Conservation (phyloP, 2,113 vertebrate genomes). For the Merops nubicus region DNA sequence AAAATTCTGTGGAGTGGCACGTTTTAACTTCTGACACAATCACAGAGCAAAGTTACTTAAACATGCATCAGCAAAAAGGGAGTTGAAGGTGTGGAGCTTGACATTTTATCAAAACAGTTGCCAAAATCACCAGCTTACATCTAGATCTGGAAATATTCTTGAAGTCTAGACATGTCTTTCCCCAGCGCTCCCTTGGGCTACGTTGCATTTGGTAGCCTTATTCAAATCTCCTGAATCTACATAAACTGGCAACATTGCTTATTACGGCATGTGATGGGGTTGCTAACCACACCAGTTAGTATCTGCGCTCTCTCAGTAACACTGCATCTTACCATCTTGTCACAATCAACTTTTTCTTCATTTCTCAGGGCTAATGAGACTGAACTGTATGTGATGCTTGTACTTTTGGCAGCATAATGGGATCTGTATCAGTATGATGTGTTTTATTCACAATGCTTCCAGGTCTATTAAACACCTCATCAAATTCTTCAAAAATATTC, state of each 20-base stretch:
- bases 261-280: background rate
- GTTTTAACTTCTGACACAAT: background rate
- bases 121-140: background rate
- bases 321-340: constrained; percentile 33
- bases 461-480: constrained; percentile 70
- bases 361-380: constrained; percentile 55
- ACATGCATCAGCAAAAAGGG: background rate
- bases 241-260: background rate
- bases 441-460: constrained; percentile 63
- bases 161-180: constrained; percentile 34
- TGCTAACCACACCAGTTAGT: constrained; percentile 7
- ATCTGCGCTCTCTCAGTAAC: background rate
- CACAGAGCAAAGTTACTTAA: background rate
- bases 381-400: constrained; percentile 20
- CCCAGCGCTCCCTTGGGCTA: background rate
- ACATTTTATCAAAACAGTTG: background rate
- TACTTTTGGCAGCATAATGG: constrained; percentile 55
- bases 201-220: constrained; percentile 27
- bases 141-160: constrained; percentile 36
- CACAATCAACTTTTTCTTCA: constrained; percentile 35
- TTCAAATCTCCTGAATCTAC: constrained; percentile 12
- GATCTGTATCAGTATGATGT: constrained; percentile 64
- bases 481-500: constrained; percentile 61
- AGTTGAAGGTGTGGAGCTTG: background rate
- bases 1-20: background rate